phyloP scores from a whole-genome alignment of 2,888 invertebrate genomes.

The Noctuana brunneofusca region DNA sequence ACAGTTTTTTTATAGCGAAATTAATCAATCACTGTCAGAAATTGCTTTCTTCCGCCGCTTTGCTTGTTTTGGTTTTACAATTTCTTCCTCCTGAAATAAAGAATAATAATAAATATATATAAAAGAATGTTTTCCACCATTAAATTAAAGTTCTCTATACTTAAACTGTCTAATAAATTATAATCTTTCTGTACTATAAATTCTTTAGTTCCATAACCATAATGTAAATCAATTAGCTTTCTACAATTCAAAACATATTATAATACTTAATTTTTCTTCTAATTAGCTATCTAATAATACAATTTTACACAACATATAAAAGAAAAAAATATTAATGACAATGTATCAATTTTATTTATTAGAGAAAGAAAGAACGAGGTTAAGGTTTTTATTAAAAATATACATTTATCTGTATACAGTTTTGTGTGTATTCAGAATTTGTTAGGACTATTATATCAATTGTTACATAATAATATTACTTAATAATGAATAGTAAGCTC shows the following conservation, averaged over 20 bases:
- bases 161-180: no score
- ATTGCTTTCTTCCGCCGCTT: conserved; percentile 96
- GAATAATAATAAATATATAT: no score
- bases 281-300: no score
- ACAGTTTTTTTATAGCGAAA: conserved; percentile 66
- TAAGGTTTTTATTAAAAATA: neutral
- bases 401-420: neutral
- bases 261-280: no score
- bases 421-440: neutral
- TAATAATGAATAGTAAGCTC: conserved; percentile 1
- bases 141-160: no score
- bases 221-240: no score
- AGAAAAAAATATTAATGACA: no score
- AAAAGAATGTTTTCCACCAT: no score
- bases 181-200: no score
- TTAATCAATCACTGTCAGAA: conserved; percentile 94
- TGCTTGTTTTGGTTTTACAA: conserved; percentile 94
- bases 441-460: conserved; percentile 5
- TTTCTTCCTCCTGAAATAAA: conserved; percentile 91
- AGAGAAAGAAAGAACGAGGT: neutral
- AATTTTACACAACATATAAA: no score
- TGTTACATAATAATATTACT: neutral
- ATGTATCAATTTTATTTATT: neutral
- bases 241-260: no score
- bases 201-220: no score